phyloP scores from a whole-genome alignment of 2,113 vertebrate species.

The Setophaga petechia region DNA sequence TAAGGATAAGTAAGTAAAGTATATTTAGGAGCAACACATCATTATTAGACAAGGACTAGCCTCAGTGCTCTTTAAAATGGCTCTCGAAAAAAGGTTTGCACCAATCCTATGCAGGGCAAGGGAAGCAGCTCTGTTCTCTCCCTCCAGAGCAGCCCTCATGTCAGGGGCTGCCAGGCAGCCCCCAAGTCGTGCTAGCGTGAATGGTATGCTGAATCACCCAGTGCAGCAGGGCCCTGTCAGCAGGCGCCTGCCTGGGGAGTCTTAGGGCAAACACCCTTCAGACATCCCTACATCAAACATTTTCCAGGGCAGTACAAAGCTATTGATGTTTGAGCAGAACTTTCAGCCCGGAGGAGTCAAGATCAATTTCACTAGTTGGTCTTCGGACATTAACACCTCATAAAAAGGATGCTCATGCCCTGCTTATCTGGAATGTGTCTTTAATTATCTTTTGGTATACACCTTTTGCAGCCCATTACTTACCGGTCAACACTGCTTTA shows the following conservation, averaged over 20 bases:
- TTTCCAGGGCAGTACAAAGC: slow-evolving; percentile 3
- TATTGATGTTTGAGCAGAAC: slow-evolving; percentile 37
- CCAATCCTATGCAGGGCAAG: not conserved
- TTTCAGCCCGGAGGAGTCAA: slow-evolving; percentile 42
- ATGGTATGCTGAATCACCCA: not conserved
- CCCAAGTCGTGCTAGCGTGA: not conserved
- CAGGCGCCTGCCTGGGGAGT: slow-evolving; percentile 5
- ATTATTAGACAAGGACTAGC: not conserved
- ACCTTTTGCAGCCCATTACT: slow-evolving; percentile 60
- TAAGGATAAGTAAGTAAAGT: accelerated
- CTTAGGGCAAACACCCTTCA: not conserved
- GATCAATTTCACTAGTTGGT: slow-evolving; percentile 59
- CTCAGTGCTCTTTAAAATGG: not conserved
- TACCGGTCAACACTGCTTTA: slow-evolving; percentile 49
- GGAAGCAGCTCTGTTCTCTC: not conserved
- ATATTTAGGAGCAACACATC: not conserved
- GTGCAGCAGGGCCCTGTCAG: not conserved
- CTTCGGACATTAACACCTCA: slow-evolving; percentile 59
- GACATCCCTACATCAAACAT: slow-evolving; percentile 44
- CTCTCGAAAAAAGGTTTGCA: not conserved
- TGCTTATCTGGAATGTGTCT: slow-evolving; percentile 37
- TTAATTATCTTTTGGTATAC: slow-evolving; percentile 60
- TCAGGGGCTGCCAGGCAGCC: not conserved
- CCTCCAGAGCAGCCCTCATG: not conserved
- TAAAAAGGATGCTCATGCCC: slow-evolving; percentile 35